phyloP scores from a whole-genome alignment of 2,888 invertebrate species.

The Colletes collaris region DNA sequence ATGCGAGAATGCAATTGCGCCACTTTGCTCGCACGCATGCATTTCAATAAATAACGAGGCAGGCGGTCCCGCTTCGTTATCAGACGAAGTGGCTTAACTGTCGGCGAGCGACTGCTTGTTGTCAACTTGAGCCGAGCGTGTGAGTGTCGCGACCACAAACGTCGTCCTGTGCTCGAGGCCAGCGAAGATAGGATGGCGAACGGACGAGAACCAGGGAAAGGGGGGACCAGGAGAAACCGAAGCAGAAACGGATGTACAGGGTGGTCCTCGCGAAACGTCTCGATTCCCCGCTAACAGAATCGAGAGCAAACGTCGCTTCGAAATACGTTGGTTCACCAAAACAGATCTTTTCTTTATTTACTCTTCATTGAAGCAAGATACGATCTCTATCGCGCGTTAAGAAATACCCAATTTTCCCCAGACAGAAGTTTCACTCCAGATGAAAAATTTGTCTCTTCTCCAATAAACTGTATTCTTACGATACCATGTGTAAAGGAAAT shows the following conservation, averaged over 20 bases:
- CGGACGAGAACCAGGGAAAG: neutral
- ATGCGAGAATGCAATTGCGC: slow-evolving; percentile 48
- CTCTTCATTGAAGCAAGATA: no score
- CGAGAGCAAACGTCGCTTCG: no score
- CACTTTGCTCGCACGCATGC: slow-evolving; percentile 58
- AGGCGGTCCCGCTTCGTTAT: slow-evolving; percentile 58
- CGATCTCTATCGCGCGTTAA: no score
- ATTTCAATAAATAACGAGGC: slow-evolving; percentile 68
- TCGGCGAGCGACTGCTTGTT: slow-evolving; percentile 59
- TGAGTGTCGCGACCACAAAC: slow-evolving; percentile 57
- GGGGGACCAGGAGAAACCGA: neutral
- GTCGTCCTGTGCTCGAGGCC: slow-evolving; percentile 15
- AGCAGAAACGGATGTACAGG: neutral
- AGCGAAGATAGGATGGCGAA: slow-evolving; percentile 6
- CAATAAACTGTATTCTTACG: no score
- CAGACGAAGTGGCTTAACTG: slow-evolving; percentile 61
- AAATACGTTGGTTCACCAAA: no score
- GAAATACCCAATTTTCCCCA: no score
- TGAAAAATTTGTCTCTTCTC: no score
- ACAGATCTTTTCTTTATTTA: no score
- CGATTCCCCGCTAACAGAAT: no score
- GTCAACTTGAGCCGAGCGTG: slow-evolving; percentile 60
- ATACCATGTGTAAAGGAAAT: no score
- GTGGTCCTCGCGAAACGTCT: slow-evolving; percentile 2
- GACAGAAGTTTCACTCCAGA: no score